Base-by-base conservation (phyloP, 2,888 invertebrate genomes). In the Deilephila porcellus region DNA sequence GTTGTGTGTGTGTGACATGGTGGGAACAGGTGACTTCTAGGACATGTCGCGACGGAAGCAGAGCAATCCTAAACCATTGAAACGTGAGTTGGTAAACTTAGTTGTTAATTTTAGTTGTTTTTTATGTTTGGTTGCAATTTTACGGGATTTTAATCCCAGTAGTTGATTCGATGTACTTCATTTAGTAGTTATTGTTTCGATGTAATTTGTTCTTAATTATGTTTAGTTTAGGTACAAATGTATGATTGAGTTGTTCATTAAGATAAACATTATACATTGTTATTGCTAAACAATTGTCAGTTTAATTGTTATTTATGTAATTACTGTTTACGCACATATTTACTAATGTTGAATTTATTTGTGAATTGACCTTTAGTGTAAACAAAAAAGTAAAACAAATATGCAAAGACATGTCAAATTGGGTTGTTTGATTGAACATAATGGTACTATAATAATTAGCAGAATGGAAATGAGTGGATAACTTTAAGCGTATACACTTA, bases 11-110 rank as follows among this genome's bases (percentile, higher is more conserved):
- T 87, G 92, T 93, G 92, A 85, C 88, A 93, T 93, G 93, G 87
- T 90, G 88, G 85, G 87, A 85, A 85, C 81, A 84, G 89, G 89
- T 84, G 87, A 84, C 80, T 84, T 85, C 86, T 91, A 91, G 93
- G 93, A 89, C 92, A 98, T 98, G 98, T 98, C 98, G 92, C 97
- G 98, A 93, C 96, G 98, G 95, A 98, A 98, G 96, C 98, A 98
- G 96, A 98, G 98, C 95, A 98, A 98, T 95, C 98, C 98, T 86
- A 98, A 98, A 95, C 98, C 98, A 91, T 96, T 98, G 88, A 98
- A 98, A 98, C 97, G 98, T 98, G 95, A 96, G 97, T 97, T 73
- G 4, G 20, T 72, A 14, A 25, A 20, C 53, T 52, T 72, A 19
- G 32, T 34, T 63, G 20, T 25, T 67, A 64, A 4, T 45, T 52